Base-by-base conservation (phyloP, 2,888 invertebrate species). In the Drosophila pegasa region DNA sequence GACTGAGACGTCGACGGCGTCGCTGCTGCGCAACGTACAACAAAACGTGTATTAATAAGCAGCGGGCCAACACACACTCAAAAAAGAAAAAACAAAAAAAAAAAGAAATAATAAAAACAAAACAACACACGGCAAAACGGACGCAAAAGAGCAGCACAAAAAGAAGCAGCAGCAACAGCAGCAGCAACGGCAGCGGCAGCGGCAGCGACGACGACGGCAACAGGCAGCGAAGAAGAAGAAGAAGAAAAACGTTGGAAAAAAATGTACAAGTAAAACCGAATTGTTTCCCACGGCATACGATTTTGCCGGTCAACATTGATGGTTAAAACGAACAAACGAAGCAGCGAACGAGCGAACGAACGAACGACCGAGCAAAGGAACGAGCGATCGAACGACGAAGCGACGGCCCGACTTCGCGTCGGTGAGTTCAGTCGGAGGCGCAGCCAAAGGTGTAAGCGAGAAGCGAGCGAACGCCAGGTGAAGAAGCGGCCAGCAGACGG, bases 281-380 rank as follows among this genome's bases (percentile, higher is more conserved):
- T 92, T 92, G 92, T 92, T 92, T 92, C 92, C 92, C 92, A 92
- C 92, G 92, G 92, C 92, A 92, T 92, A 91, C 92, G 92, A 92
- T 92, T 84, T 92, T 92, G 92, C 92, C 92, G 92, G 92, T 92
- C 92, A 92, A 92, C 92, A 92, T 91, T 91, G 91, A 90, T 87
- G 88, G 86, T 80, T 88, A 79, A 84, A 79, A 74, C 80, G 83
- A 71, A 68, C 68, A 63, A 75, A 67, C 69, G 61, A 68, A 63
- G 5, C 25, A 78, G 71, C 78, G 80, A 69, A 64, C 67, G 59
- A 74, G 62, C 70, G 57, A 69, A 62, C 65, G 43, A 64, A 55
- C 63, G 58, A 65, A 27, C 48, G 45, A 38, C 41, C 45, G 58
- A 64, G 40, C 43, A 40, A 47, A 58, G 27, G 65, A 64, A 56